Evolutionary conservation across 2,888 invertebrate species (phyloP).

Genomic region (Notodonta dromedarius): DNA sequence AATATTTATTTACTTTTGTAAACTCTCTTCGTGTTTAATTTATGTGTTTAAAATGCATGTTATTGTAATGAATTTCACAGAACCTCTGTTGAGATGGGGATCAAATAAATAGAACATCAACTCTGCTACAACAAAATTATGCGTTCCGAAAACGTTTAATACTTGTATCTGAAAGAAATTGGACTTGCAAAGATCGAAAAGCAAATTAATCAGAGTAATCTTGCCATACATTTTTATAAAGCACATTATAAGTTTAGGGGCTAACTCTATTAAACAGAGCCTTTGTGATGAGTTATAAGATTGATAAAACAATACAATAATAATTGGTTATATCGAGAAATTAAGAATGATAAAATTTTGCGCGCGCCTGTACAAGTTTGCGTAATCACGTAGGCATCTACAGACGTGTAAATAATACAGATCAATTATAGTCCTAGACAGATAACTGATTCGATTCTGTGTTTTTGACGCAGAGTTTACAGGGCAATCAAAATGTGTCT

Average conservation of each 20-base stretch:
- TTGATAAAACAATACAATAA: too few species aligned
- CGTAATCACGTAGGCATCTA: conserved; percentile 10
- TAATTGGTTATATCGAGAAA: background rate
- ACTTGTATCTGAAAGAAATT: too few species aligned
- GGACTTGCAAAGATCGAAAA: too few species aligned
- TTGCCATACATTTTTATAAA: too few species aligned
- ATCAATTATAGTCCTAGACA: conserved; percentile 8
- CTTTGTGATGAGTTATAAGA: too few species aligned
- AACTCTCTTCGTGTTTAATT: conserved; percentile 4
- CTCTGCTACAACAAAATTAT: too few species aligned
- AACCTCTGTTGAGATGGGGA: background rate
- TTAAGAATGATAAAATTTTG: background rate
- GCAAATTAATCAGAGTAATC: too few species aligned
- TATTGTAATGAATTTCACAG: conserved; percentile 3
- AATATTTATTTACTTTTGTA: conserved; percentile 7
- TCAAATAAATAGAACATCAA: background rate
- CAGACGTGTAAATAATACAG: conserved; percentile 16
- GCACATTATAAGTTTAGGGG: too few species aligned
- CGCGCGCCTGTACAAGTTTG: conserved; percentile 4
- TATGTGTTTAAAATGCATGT: background rate
- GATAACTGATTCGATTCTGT: conserved; percentile 11
- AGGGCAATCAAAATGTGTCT: conserved; percentile 3
- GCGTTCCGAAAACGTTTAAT: too few species aligned
- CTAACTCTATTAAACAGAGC: too few species aligned
- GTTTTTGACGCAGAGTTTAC: conserved; percentile 3